phyloP scores from a whole-genome alignment of 2,888 invertebrate genomes.

The Meganola albula region DNA sequence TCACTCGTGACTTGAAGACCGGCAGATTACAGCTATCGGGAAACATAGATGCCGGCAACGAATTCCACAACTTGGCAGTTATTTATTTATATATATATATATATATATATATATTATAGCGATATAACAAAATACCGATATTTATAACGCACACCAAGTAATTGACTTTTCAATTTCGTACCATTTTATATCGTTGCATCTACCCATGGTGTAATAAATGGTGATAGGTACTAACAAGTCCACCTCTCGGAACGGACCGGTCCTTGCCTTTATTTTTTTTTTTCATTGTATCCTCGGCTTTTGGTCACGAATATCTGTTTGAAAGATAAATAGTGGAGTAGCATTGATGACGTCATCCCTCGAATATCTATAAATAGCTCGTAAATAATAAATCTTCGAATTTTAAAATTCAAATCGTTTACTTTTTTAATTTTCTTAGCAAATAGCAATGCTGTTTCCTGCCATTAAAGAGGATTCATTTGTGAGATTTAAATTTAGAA shows the following conservation, averaged over 20 bases:
- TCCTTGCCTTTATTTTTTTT: slow-evolving; percentile 36
- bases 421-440: no score
- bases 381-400: no score
- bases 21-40: no score
- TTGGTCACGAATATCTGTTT: slow-evolving; percentile 61
- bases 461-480: no score
- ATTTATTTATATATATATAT: background rate
- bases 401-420: no score
- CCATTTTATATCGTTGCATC: slow-evolving; percentile 33
- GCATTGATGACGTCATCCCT: slow-evolving; percentile 48
- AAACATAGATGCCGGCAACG: no score
- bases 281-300: slow-evolving; percentile 39
- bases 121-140: no score
- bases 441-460: no score
- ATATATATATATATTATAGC: background rate
- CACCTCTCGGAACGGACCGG: slow-evolving; percentile 60
- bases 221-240: slow-evolving; percentile 64
- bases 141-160: slow-evolving; percentile 32
- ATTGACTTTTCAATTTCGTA: slow-evolving; percentile 46
- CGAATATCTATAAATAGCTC: slow-evolving; percentile 19
- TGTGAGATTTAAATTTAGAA: slow-evolving; percentile 7
- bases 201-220: slow-evolving; percentile 69
- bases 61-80: background rate
- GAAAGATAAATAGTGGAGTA: slow-evolving; percentile 60
- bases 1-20: no score